phyloP scores from a whole-genome alignment of 2,888 invertebrate genomes.

The Tromatobia lineatoria region DNA sequence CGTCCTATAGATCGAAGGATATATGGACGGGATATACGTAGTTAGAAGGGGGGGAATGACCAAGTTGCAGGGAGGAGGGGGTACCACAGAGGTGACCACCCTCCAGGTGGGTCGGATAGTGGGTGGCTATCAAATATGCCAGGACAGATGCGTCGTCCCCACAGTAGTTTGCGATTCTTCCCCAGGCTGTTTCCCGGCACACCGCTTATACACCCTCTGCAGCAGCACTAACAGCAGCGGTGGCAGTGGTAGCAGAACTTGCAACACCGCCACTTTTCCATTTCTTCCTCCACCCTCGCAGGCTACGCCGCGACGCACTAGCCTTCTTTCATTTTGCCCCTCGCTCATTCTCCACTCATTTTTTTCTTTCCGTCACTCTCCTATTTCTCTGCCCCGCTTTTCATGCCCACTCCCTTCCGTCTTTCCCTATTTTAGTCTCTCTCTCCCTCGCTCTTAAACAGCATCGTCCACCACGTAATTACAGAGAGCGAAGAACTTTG shows the following conservation, averaged over 20 bases:
- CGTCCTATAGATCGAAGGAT: conserved; percentile 13
- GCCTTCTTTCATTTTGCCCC: conserved; percentile 5
- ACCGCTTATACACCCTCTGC: conserved; percentile 36
- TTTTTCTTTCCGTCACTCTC: not conserved
- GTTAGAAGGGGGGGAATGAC: not conserved
- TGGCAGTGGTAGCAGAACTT: conserved; percentile 1
- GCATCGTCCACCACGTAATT: conserved; percentile 72
- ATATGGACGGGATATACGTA: conserved; percentile 2
- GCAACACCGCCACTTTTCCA: conserved; percentile 63
- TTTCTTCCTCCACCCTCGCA: conserved; percentile 47
- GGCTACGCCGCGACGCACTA: conserved; percentile 13
- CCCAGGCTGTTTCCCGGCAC: conserved; percentile 73
- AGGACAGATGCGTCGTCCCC: conserved; percentile 84
- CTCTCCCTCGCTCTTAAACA: conserved; percentile 52
- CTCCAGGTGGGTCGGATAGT: conserved; percentile 58
- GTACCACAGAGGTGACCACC: conserved; percentile 54
- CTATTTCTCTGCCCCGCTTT: conserved; percentile 19
- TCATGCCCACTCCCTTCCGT: conserved; percentile 25
- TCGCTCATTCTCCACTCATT: not conserved
- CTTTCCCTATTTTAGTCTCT: conserved; percentile 9
- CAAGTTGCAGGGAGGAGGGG: conserved; percentile 16
- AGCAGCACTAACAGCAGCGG: not conserved
- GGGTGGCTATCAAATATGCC: conserved; percentile 83
- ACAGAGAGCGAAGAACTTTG: conserved; percentile 67
- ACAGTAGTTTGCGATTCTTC: conserved; percentile 84